A percentile compares a stretch with the other conserved stretches of the same genome.
phyloP scores from a whole-genome alignment of 2,113 vertebrate species.

The Otus sunia region DNA sequence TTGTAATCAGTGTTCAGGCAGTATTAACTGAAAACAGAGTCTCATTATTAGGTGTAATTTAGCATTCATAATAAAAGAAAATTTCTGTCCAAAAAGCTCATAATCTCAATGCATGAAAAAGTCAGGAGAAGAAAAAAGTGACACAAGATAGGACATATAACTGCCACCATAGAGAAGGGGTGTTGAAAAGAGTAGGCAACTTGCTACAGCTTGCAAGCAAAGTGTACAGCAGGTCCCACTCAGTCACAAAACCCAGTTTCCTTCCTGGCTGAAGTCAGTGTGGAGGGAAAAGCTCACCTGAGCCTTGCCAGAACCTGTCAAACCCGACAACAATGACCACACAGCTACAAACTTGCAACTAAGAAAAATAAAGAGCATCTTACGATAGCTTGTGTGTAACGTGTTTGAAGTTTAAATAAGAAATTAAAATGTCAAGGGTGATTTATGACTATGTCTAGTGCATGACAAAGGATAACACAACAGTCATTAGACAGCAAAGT shows the following conservation, averaged over 20 bases:
- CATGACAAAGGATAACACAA: neutral
- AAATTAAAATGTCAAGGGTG: neutral
- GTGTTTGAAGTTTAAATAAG: neutral
- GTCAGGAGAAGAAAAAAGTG: neutral
- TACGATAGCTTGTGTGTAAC: neutral
- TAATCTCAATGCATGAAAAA: neutral
- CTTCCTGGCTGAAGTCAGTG: neutral
- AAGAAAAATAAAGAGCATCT: neutral
- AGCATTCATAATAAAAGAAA: neutral
- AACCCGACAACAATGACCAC: neutral
- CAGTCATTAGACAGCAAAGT: neutral
- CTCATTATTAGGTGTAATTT: neutral
- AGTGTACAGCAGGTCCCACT: neutral
- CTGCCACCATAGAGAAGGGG: neutral
- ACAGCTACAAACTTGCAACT: neutral
- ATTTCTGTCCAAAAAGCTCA: neutral
- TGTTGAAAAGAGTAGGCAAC: neutral
- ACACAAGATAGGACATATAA: neutral
- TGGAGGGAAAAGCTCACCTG: neutral
- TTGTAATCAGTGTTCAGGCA: neutral
- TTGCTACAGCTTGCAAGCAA: neutral
- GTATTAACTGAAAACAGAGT: neutral
- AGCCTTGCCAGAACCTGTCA: neutral
- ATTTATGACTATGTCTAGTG: neutral
- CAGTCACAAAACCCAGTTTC: accelerated